Percentiles rank a stretch among this genome's conserved stretches.
These are phyloP conservation scores for Pentamera pediparva DNA, from an alignment of 53 echinoderm and acorn worm genomes.

Conservation along the genomic window DNA sequence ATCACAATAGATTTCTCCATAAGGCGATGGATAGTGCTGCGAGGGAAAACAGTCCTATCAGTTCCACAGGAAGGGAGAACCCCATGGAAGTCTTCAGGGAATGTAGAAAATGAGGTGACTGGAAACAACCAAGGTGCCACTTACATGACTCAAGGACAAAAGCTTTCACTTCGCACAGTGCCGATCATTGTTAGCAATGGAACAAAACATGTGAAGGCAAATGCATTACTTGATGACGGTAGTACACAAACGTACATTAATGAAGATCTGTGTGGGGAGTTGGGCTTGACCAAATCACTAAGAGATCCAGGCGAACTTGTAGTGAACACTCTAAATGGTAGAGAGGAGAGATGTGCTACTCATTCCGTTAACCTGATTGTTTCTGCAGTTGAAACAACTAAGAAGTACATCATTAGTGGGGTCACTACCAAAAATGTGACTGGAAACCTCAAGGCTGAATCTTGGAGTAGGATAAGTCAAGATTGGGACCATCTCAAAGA, in stretches of 20 bases:
- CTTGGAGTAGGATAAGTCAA: neutral
- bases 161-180: neutral
- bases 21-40: neutral
- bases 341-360: too few species aligned
- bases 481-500: neutral
- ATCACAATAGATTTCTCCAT: constrained; percentile 2
- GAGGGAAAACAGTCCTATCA: neutral
- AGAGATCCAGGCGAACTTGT: neutral
- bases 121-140: neutral
- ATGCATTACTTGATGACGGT: neutral
- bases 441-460: neutral
- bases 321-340: too few species aligned
- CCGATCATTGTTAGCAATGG: neutral
- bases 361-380: neutral
- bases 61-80: neutral
- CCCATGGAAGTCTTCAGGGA: neutral
- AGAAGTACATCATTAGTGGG: neutral
- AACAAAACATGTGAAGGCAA: neutral
- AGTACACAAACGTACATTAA: neutral
- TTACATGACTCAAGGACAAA: neutral
- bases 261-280: neutral
- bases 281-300: neutral
- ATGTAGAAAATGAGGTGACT: neutral
- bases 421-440: neutral
- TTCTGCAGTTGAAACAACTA: neutral